Base-by-base conservation (phyloP, 1,140 invertebrate genomes). In the Aleiodes sp. region DNA sequence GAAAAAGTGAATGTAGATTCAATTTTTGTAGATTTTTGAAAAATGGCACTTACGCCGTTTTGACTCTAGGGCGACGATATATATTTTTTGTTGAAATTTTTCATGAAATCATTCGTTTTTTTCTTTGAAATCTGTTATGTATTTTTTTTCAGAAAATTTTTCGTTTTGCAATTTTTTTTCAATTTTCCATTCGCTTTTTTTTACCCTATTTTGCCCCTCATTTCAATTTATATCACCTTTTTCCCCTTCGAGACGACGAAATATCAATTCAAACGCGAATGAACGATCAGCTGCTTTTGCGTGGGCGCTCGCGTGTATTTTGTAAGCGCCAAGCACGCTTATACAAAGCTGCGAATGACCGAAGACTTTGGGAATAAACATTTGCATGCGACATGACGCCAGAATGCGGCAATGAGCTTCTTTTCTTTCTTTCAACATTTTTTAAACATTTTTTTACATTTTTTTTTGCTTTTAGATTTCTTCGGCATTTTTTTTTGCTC, bases 341-440 rank as follows among this genome's bases (percentile, higher is more conserved):
- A 10, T 35, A 10, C 31, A n/a, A 33, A 33, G 10, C 7, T 33
- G n/a, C n/a, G 1, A 43, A 16, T 46, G 6, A 46, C 16, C n/a
- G 41, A 14, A 46, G n/a, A 10, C 19, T 46, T 46, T n/a, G 12
- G 41, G 14, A 16, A 52, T 31, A 31, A 46, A 70, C 70, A 75
- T 80, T 79, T 76, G 69, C 75, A 77, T 78, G 70, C 65, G 52
- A 78, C 75, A 78, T 61, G 72, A 74, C 60, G 70, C 62, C 56
- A 76, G 75, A 78, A 77, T 77, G 75, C 75, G 75, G 71, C 67
- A 76, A 71, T 52, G 63, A 29, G 65, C 70, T 43, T 14, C 65
- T 46, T 73, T 52, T 57, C 21, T 26, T 60, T 41, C n/a, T 63
- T 26, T 67, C 39, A 26, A 29, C 69, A 68, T 73, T 67, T 67